Evolutionary conservation across 2,888 invertebrate species (phyloP).

Genomic region (Watsonalla cultraria): DNA sequence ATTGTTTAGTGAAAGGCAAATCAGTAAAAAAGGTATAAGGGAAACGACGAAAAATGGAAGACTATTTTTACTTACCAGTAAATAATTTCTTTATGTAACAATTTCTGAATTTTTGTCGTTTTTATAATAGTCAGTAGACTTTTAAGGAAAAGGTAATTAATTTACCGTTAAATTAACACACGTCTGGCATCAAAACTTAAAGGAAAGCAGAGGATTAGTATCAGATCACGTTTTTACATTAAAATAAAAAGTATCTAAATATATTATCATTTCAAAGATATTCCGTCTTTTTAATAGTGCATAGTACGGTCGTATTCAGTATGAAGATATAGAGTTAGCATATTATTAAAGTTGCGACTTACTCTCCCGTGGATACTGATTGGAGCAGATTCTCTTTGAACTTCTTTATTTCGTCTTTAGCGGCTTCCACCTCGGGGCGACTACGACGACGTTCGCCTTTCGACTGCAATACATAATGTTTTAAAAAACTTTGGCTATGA

Average conservation of each 20-base stretch:
- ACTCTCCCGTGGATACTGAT: constrained; percentile 53
- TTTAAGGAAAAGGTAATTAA: no score
- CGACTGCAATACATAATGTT: constrained; percentile 21
- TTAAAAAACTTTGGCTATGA: constrained; percentile 6
- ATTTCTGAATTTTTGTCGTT: no score
- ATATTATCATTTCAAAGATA: neutral
- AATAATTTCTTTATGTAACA: no score
- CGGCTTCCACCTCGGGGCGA: constrained; percentile 37
- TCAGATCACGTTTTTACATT: no score
- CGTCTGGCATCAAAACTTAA: no score
- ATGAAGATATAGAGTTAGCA: neutral
- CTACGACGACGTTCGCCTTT: constrained; percentile 53
- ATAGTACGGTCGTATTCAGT: neutral
- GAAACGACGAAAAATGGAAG: no score
- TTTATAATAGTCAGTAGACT: no score
- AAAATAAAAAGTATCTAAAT: no score
- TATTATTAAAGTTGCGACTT: constrained; percentile 30
- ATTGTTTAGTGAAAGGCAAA: neutral
- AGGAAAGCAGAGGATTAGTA: no score
- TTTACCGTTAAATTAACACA: no score
- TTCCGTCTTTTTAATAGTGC: neutral
- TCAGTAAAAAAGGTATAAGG: neutral
- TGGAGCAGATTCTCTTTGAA: constrained; percentile 65
- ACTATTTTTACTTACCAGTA: no score
- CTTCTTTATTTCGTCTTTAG: constrained; percentile 60